A percentile compares a stretch with the other conserved stretches of the same genome.
phyloP scores from a whole-genome alignment of 2,113 vertebrate genomes.

The Rhodinocichla rosea region DNA sequence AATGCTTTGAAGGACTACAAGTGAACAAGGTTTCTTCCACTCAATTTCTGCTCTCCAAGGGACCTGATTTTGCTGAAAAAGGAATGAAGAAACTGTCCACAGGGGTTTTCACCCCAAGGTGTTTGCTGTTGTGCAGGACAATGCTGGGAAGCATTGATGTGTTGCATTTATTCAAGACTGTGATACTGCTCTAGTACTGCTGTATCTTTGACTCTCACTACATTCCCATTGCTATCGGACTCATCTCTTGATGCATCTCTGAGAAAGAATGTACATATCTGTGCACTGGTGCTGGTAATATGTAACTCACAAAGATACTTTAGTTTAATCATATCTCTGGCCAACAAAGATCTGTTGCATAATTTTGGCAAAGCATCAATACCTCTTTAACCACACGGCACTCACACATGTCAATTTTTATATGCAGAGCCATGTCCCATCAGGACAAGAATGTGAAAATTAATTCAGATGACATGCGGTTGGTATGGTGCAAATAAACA shows the following conservation, averaged over 20 bases:
- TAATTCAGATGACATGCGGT: neutral
- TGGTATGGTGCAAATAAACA: conserved; percentile 36
- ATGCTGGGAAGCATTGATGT: neutral
- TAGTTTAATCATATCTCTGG: neutral
- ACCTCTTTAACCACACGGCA: neutral
- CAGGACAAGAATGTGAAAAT: conserved; percentile 29
- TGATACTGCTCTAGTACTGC: neutral
- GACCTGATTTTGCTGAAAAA: neutral
- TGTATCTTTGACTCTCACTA: neutral
- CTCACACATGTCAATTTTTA: neutral
- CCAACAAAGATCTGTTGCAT: neutral
- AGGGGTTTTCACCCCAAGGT: neutral
- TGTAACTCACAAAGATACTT: neutral
- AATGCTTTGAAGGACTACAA: neutral
- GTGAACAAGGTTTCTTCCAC: neutral
- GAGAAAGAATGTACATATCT: neutral
- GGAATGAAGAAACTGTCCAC: neutral
- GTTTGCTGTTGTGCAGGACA: neutral
- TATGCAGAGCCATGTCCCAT: conserved; percentile 1
- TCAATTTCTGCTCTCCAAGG: neutral
- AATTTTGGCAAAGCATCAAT: neutral
- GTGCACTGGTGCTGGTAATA: neutral
- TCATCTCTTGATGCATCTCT: neutral
- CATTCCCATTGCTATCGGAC: neutral
- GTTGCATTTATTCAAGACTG: neutral